phyloP scores from a whole-genome alignment of 2,888 invertebrate genomes.

The Drosophila aldrichi region DNA sequence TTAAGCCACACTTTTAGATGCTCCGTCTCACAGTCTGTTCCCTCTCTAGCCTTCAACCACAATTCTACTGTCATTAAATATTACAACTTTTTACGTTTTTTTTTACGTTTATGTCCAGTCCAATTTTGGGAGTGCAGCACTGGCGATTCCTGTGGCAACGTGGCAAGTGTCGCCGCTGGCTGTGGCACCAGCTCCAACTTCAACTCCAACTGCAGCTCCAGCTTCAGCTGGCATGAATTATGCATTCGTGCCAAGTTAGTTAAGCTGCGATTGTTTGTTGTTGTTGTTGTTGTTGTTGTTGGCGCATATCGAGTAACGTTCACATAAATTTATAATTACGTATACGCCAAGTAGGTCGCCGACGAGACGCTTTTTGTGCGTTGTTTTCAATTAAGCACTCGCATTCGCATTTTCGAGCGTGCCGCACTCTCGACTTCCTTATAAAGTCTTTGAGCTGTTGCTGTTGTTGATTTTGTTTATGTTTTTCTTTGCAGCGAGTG shows the following conservation, averaged over 20 bases:
- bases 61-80: conserved; percentile 1
- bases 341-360: conserved; percentile 77
- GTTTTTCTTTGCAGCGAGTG: conserved; percentile 13
- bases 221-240: conserved; percentile 44
- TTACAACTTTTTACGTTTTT: not conserved
- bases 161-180: conserved; percentile 59
- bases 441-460: conserved; percentile 49
- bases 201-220: not conserved
- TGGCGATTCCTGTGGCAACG: conserved; percentile 45
- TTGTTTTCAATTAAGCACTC: conserved; percentile 65
- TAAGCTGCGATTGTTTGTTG: conserved; percentile 42
- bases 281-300: conserved; percentile 4
- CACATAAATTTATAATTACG: conserved; percentile 79
- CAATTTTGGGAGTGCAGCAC: conserved; percentile 7
- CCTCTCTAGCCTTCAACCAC: not conserved
- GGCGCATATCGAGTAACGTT: conserved; percentile 54
- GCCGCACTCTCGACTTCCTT: conserved; percentile 69
- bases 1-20: not conserved
- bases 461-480: conserved; percentile 24
- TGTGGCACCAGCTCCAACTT: conserved; percentile 7
- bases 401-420: conserved; percentile 57
- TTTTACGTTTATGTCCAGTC: not conserved
- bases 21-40: not conserved
- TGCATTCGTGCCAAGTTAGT: conserved; percentile 59
- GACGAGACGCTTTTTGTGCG: conserved; percentile 32